Percentiles rank a stretch among this genome's conserved stretches.
Evolutionary conservation across 1,140 invertebrate genomes (phyloP).

Genomic region (Agrilus planipennis): DNA sequence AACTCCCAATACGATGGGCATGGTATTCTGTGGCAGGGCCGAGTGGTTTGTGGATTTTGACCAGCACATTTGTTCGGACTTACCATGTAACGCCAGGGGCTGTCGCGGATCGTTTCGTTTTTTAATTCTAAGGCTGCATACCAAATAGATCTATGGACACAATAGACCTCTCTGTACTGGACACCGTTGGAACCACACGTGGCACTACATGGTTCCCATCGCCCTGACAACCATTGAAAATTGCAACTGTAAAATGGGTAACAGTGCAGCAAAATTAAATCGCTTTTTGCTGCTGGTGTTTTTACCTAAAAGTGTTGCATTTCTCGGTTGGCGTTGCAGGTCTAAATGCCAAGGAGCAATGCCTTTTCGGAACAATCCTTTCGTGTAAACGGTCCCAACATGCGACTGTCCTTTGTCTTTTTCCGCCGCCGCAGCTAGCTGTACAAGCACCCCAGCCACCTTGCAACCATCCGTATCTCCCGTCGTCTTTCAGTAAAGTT

Average conservation of each 20-base stretch:
- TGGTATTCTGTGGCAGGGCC: slow-evolving; percentile 46
- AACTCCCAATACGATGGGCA: slow-evolving; percentile 56
- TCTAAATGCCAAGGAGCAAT: slow-evolving; percentile 36
- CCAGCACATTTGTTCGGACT: slow-evolving; percentile 41
- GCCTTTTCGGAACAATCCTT: slow-evolving; percentile 36
- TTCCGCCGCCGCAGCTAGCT: slow-evolving; percentile 41
- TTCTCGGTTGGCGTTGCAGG: slow-evolving; percentile 32
- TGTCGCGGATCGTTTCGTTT: slow-evolving; percentile 18
- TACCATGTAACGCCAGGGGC: slow-evolving; percentile 41
- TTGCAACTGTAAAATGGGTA: slow-evolving; percentile 40
- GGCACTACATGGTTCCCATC: slow-evolving; percentile 52
- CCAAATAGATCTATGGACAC: slow-evolving; percentile 37
- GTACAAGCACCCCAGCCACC: slow-evolving; percentile 45
- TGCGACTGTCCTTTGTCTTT: slow-evolving; percentile 35
- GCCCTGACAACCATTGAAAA: slow-evolving; percentile 46
- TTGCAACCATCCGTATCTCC: slow-evolving; percentile 40
- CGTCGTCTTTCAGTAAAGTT: slow-evolving; percentile 25
- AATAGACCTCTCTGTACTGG: slow-evolving; percentile 49
- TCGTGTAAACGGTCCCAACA: slow-evolving; percentile 39
- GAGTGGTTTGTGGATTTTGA: slow-evolving; percentile 34
- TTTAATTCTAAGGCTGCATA: slow-evolving; percentile 21
- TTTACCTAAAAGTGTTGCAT: slow-evolving; percentile 42
- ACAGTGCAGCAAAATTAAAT: not conserved
- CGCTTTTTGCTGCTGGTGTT: not conserved
- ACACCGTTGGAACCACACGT: slow-evolving; percentile 47